Percentiles rank a stretch among this genome's conserved stretches.
phyloP scores from a whole-genome alignment of 2,113 vertebrate genomes.

The Pelecanus crispus region DNA sequence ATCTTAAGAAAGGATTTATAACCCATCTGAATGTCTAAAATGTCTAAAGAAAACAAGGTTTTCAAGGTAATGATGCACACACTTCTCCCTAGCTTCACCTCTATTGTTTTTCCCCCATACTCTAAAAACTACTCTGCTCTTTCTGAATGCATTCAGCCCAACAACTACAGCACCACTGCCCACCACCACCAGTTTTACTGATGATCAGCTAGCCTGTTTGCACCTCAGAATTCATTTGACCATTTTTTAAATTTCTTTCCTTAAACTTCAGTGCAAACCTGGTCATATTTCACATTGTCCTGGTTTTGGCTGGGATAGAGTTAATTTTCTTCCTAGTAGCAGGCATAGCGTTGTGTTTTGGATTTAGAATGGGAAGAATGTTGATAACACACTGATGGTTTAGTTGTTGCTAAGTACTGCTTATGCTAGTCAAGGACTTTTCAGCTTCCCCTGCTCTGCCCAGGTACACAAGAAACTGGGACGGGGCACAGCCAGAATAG shows the following conservation, averaged over 20 bases:
- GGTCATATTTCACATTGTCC: not conserved
- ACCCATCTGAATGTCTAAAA: not conserved
- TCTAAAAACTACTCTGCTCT: not conserved
- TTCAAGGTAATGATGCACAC: not conserved
- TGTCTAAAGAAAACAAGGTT: not conserved
- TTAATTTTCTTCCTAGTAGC: too few relatives aligned
- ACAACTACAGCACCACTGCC: not conserved
- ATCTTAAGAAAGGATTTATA: not conserved
- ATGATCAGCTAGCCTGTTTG: not conserved
- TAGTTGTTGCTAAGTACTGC: too few relatives aligned
- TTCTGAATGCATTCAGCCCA: not conserved
- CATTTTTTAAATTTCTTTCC: not conserved
- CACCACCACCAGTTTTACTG: not conserved
- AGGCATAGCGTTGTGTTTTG: too few relatives aligned
- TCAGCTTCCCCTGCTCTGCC: too few relatives aligned
- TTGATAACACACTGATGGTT: too few relatives aligned
- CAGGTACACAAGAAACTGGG: too few relatives aligned
- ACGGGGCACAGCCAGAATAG: too few relatives aligned
- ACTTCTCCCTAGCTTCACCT: not conserved
- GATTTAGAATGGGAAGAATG: too few relatives aligned
- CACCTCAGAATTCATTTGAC: not conserved
- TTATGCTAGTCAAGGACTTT: too few relatives aligned
- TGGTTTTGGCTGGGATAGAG: too few relatives aligned
- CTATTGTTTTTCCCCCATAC: accelerated
- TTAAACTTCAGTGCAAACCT: not conserved